A percentile compares a stretch with the other conserved stretches of the same genome.
Conservation (phyloP, 2,888 invertebrate species). For the Xylocampa areola region DNA sequence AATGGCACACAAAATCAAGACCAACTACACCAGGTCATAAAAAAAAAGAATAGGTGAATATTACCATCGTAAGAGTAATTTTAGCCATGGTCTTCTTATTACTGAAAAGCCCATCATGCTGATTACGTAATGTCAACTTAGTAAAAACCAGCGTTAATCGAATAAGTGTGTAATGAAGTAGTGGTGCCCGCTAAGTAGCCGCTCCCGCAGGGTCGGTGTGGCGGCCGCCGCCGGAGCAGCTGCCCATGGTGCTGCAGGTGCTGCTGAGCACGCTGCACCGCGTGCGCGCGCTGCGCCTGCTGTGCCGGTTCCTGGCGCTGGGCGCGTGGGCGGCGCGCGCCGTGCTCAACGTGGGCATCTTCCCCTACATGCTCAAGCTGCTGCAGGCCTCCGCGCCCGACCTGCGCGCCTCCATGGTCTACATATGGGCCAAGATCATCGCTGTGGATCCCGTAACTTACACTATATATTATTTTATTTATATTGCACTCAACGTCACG, state of each 20-base stretch:
- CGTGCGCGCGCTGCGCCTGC: conserved; percentile 97
- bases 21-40: no score
- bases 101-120: no score
- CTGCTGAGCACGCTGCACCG: conserved; percentile 94
- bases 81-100: no score
- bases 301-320: conserved; percentile 98
- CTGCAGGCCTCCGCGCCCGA: conserved; percentile 98
- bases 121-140: no score
- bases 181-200: no score
- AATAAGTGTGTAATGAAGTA: no score
- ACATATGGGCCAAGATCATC: conserved; percentile 99
- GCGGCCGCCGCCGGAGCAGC: conserved; percentile 72
- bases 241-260: conserved; percentile 99
- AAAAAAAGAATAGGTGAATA: no score
- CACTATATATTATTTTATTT: neutral
- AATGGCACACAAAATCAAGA: no score
- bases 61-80: no score
- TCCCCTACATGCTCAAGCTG: conserved; percentile 99
- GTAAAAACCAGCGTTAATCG: no score
- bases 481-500: no score
- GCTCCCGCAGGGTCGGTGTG: neutral
- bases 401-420: conserved; percentile 97
- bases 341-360: conserved; percentile 99
- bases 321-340: conserved; percentile 97
- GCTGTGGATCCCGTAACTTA: conserved; percentile 96